phyloP scores from a whole-genome alignment of 2,797 vertebrate species.

The Scomberomorus guttatus region DNA sequence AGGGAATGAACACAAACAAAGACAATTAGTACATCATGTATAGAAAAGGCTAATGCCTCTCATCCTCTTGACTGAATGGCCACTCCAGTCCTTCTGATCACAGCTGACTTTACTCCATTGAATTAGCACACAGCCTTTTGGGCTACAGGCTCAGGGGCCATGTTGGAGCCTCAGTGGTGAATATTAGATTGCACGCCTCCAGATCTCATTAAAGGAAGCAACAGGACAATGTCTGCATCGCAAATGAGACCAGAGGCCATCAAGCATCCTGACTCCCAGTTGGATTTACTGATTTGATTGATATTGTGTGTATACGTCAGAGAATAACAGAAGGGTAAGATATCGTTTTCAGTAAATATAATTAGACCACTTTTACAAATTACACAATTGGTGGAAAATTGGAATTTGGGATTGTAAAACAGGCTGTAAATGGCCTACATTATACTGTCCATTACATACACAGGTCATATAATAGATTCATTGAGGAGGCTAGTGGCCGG shows the following conservation, averaged over 20 bases:
- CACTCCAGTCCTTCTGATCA: conserved; percentile 67
- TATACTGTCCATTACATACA: conserved; percentile 7
- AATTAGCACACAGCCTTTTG: conserved; percentile 76
- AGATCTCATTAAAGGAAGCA: conserved; percentile 85
- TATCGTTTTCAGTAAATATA: conserved; percentile 55
- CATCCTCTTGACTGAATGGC: conserved; percentile 53
- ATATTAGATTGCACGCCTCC: conserved; percentile 85
- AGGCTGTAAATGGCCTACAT: conserved; percentile 22
- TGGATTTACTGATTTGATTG: conserved; percentile 73
- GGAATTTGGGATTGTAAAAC: conserved; percentile 27
- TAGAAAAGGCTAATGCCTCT: conserved; percentile 33
- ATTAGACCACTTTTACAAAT: conserved; percentile 52
- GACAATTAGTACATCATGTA: conserved; percentile 1
- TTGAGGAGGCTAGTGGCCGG: background rate
- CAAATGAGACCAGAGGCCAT: conserved; percentile 76
- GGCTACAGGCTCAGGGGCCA: conserved; percentile 69
- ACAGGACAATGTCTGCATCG: conserved; percentile 83
- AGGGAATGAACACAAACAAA: conserved; percentile 21
- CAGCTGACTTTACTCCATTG: conserved; percentile 78
- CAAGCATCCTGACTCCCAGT: conserved; percentile 70
- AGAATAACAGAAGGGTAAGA: conserved; percentile 41
- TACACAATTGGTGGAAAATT: conserved; percentile 45
- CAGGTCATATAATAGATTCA: conserved; percentile 9
- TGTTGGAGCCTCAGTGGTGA: conserved; percentile 78
- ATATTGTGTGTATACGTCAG: conserved; percentile 56